Base-by-base conservation (phyloP, 2,797 vertebrate genomes). In the Carduelis carduelis region DNA sequence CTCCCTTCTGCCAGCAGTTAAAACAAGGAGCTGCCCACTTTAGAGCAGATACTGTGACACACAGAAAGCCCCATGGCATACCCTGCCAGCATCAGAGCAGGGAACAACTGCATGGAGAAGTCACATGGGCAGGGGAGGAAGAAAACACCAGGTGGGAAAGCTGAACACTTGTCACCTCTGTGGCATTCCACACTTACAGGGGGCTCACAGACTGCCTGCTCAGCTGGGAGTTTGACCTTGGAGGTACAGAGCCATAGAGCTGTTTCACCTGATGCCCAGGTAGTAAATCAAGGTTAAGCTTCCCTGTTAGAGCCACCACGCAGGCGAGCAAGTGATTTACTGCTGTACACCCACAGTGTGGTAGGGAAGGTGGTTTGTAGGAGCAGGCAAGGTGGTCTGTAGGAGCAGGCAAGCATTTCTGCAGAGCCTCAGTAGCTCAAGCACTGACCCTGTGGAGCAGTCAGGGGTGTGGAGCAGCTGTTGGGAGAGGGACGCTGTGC, bases 31-130 rank as follows among this genome's bases (percentile, higher is more conserved):
- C 32, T 71, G 17, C 19, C 41, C 5, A 2, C 32, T 35, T 19
- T 35, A 14, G 18, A 34, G 37, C 49, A 61, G 49, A 30, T 0
- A 0, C n/a, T 1, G 0, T 17, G 28, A 28, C 0, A 0, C 53
- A 49, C 56, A 32, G 22, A 34, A 32, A 37, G 27, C 39, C 44
- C 35, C 30, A 7, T 0, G 0, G 69, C 30, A 69, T 0, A 3
- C 34, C 50, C 37, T 8, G 57, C n/a, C 56, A 57, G 30, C 1
- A 0, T 5, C 46, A 3, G 1, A 17, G 22, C 19, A 35, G 66
- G 43, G 53, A 83, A 39, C 3, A 1, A 41, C 4, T 19, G 4
- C n/a, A 3, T 1, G 22, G 46, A 77, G 28, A 85, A 44, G 22
- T 20, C 60, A 59, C 12, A 9, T 0, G 1, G 72, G 35, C 52